These are phyloP conservation scores for Tragelaphus eurycerus DNA, from an alignment of 2,797 vertebrate species.

Conservation along the genomic window DNA sequence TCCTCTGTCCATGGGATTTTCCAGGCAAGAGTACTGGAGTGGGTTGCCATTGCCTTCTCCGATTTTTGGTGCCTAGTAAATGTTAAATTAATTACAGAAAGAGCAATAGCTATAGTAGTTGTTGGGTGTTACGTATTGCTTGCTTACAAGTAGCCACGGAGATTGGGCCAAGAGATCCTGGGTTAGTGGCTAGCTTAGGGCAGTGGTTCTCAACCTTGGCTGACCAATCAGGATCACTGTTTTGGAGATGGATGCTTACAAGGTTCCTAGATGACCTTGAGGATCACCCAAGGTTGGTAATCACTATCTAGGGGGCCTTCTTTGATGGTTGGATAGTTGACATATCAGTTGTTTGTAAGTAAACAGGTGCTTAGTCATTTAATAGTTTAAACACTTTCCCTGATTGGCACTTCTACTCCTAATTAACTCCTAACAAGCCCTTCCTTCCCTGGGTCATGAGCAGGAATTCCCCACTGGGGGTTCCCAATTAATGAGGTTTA, in stretches of 20 bases:
- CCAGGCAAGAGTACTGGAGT: too few species aligned
- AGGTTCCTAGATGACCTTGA: neutral
- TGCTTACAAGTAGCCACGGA: neutral
- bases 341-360: conserved; percentile 66
- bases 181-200: neutral
- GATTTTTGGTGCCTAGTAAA: neutral
- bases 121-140: neutral
- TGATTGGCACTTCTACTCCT: conserved; percentile 58
- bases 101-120: neutral
- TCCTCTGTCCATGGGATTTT: too few species aligned
- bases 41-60: too few species aligned
- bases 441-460: conserved; percentile 67
- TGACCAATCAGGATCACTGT: neutral
- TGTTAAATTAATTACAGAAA: neutral
- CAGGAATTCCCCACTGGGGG: conserved; percentile 58
- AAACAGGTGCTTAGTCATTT: conserved; percentile 67
- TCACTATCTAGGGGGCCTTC: conserved; percentile 2
- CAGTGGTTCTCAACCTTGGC: neutral
- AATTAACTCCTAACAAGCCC: conserved; percentile 71
- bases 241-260: neutral
- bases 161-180: neutral
- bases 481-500: conserved; percentile 73
- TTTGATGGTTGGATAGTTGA: conserved; percentile 49
- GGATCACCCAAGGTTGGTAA: neutral
- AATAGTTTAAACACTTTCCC: conserved; percentile 59